These are phyloP conservation scores for Proterorhinus semilunaris DNA, from an alignment of 2,113 vertebrate species.

Conservation along the genomic window DNA sequence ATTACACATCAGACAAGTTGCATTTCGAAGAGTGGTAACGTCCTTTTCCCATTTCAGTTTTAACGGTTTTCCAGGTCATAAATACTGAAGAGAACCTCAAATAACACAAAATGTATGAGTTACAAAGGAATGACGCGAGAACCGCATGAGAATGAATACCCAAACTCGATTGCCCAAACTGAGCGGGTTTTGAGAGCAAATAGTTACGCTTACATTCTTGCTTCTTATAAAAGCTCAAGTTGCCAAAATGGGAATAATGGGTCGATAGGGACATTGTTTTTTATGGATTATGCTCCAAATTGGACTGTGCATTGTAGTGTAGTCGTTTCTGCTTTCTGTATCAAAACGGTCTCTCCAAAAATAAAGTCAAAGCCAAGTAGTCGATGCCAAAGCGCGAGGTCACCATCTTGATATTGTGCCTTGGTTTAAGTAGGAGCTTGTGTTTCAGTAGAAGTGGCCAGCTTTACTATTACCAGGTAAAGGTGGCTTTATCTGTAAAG, in stretches of 20 bases:
- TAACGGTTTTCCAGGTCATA: slow-evolving; percentile 28
- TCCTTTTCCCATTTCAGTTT: slow-evolving; percentile 31
- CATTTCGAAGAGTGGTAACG: slow-evolving; percentile 45
- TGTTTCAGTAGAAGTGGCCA: no score
- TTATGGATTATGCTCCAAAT: no score
- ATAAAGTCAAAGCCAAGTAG: no score
- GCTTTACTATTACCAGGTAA: background rate
- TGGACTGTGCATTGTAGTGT: no score
- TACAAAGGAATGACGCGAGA: slow-evolving; percentile 46
- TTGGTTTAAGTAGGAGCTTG: background rate
- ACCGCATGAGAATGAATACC: slow-evolving; percentile 22
- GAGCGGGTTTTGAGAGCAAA: no score
- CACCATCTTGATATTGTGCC: slow-evolving; percentile 13
- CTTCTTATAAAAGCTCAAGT: no score
- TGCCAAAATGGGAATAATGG: no score
- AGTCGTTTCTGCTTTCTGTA: no score
- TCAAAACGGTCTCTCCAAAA: no score
- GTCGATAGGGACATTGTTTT: no score
- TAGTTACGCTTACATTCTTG: no score
- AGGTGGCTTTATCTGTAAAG: background rate
- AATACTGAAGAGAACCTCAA: slow-evolving; percentile 47
- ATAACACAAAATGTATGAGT: slow-evolving; percentile 40
- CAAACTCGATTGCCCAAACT: background rate
- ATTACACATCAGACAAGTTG: slow-evolving; percentile 55
- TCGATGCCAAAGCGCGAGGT: no score